Evolutionary conservation across 1,140 invertebrate genomes (phyloP).

Genomic region (Drosophila novamexicana): DNA sequence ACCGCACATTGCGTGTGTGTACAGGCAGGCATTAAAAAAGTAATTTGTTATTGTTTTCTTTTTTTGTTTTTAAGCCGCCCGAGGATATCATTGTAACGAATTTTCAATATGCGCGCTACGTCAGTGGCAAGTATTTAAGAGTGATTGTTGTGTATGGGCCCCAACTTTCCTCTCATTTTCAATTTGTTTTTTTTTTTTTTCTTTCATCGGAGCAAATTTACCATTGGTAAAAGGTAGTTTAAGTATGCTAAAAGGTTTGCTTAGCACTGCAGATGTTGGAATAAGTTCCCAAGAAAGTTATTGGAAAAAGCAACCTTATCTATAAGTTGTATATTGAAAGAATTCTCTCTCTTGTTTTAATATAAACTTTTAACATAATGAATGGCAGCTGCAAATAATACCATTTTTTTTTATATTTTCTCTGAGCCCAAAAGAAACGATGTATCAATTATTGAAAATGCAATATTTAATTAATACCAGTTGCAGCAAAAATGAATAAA

Average conservation of each 20-base stretch:
- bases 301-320: too few relatives aligned
- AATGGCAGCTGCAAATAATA: too few relatives aligned
- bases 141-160: constrained; percentile 41
- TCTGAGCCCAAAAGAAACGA: not conserved
- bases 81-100: constrained; percentile 60
- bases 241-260: not conserved
- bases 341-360: too few relatives aligned
- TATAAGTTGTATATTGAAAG: too few relatives aligned
- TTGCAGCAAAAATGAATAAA: too few relatives aligned
- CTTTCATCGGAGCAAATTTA: constrained; percentile 5
- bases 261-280: not conserved
- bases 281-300: too few relatives aligned
- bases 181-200: constrained; percentile 14
- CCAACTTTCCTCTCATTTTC: constrained; percentile 3
- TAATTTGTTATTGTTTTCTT: constrained; percentile 62
- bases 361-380: too few relatives aligned
- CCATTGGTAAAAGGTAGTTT: constrained; percentile 11
- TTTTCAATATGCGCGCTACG: constrained; percentile 53
- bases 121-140: constrained; percentile 58
- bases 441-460: not conserved
- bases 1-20: constrained; percentile 19
- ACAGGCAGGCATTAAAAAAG: constrained; percentile 58
- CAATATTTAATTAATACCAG: not conserved
- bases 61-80: constrained; percentile 44
- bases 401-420: not conserved